Evolutionary conservation across 2,797 vertebrate species (phyloP).

Genomic region (Danio aesculapii): DNA sequence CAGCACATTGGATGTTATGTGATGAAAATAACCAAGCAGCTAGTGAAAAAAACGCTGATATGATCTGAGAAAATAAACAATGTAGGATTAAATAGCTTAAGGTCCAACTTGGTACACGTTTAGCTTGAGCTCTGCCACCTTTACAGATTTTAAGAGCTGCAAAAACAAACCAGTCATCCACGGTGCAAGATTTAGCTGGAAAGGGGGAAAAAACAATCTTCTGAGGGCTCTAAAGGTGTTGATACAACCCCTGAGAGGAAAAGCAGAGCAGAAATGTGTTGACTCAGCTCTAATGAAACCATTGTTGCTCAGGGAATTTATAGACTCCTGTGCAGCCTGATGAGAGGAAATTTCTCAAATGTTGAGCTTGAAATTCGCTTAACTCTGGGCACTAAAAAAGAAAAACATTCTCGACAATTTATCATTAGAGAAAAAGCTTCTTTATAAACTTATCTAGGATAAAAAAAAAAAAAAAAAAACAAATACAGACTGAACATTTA

Average conservation of each 20-base stretch:
- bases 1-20: not conserved
- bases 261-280: constrained; percentile 39
- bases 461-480: too few species aligned
- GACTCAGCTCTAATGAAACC: constrained; percentile 45
- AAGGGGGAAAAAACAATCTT: constrained; percentile 40
- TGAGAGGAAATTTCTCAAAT: constrained; percentile 35
- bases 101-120: not conserved
- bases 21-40: not conserved
- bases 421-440: not conserved
- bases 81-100: not conserved
- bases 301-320: constrained; percentile 33
- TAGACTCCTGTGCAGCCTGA: constrained; percentile 41
- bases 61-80: not conserved
- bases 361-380: not conserved
- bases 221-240: constrained; percentile 53
- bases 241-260: constrained; percentile 56
- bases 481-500: not conserved
- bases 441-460: not conserved
- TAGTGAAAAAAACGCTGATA: not conserved
- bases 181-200: constrained; percentile 35
- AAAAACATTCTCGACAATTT: not conserved
- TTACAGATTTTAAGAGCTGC: constrained; percentile 29
- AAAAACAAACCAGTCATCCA: constrained; percentile 34
- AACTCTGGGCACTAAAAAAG: not conserved
- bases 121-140: constrained; percentile 6